phyloP scores from a whole-genome alignment of 2,888 invertebrate species.

The Calliphora vomitoria region DNA sequence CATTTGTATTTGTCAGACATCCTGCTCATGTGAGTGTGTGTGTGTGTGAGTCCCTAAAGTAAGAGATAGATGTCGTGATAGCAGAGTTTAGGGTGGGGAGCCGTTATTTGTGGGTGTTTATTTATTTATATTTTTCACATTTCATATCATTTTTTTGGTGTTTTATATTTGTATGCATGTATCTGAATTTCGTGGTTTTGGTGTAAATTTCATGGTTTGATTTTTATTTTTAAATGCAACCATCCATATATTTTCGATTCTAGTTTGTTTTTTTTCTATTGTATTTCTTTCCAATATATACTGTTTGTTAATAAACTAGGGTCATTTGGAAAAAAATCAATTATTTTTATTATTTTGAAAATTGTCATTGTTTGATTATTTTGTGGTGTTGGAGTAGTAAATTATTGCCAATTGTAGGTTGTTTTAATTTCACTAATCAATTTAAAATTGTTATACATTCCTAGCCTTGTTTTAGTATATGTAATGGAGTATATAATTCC shows the following conservation, averaged over 20 bases:
- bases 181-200: conserved; percentile 21
- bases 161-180: not conserved
- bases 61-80: not conserved
- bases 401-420: not conserved
- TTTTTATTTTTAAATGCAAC: not conserved
- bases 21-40: conserved; percentile 7
- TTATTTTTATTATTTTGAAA: not conserved
- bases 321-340: not conserved
- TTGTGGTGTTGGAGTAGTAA: not conserved
- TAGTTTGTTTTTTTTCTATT: not conserved
- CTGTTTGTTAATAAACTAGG: not conserved
- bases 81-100: not conserved
- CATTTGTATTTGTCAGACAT: conserved; percentile 64
- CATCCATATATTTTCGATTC: not conserved
- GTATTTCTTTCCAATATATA: no score
- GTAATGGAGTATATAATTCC: no score
- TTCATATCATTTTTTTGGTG: not conserved
- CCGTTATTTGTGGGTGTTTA: not conserved
- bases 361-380: not conserved
- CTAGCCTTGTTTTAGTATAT: no score
- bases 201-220: conserved; percentile 20
- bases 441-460: not conserved
- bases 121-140: conserved; percentile 9
- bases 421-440: not conserved
- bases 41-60: conserved; percentile 15